A percentile compares a stretch with the other conserved stretches of the same genome.
These are phyloP conservation scores for Globodera rostochiensis DNA, from an alignment of 1,140 invertebrate species.

Conservation along the genomic window DNA sequence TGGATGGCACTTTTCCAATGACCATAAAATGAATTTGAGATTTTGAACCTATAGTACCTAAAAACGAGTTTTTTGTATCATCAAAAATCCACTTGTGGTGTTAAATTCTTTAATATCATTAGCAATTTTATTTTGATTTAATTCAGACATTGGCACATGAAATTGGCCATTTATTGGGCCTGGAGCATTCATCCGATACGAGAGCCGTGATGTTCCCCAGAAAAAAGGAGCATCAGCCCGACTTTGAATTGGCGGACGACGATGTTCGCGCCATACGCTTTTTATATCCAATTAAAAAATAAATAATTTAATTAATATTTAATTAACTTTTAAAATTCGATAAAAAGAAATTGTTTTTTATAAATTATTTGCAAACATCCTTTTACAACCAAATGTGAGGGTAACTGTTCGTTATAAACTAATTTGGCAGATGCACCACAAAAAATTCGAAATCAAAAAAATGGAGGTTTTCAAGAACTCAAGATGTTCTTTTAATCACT, in stretches of 20 bases:
- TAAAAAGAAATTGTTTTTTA: neutral
- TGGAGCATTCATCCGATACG: constrained; percentile 60
- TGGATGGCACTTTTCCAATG: neutral
- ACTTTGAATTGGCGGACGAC: constrained; percentile 50
- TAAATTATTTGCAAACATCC: neutral
- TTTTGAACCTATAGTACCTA: neutral
- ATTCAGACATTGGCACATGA: constrained; percentile 61
- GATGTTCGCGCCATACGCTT: constrained; percentile 52
- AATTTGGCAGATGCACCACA: too few species aligned
- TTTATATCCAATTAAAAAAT: constrained; percentile 37
- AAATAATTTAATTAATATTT: neutral
- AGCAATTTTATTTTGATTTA: neutral
- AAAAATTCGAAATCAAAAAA: too few species aligned
- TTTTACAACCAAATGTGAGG: neutral
- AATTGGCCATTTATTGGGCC: constrained; percentile 62
- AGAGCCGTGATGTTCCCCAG: constrained; percentile 59
- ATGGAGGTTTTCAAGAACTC: too few species aligned
- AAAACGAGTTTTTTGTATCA: neutral
- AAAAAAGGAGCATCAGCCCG: constrained; percentile 51
- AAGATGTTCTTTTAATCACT: too few species aligned
- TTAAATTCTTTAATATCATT: neutral
- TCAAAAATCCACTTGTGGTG: neutral
- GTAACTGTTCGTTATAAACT: too few species aligned
- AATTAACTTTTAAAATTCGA: neutral
- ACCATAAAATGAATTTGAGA: neutral